Base-by-base conservation (phyloP, 2,888 invertebrate genomes). In the Dasysyrphus albostriatus region DNA sequence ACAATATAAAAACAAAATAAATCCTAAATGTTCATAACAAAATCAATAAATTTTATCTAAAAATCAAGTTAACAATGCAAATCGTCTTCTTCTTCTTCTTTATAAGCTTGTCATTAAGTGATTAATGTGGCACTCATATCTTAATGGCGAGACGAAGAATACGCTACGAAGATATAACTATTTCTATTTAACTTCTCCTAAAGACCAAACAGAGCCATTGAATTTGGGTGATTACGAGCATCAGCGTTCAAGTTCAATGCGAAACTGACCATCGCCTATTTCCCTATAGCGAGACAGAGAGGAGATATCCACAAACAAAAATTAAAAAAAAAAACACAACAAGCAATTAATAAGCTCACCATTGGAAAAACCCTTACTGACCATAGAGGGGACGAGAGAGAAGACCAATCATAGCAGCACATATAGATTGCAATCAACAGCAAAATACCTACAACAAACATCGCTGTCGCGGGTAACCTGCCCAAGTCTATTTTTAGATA, bases 91-190 rank as follows among this genome's bases (percentile, higher is more conserved):
- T 69, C 10, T 49, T 6, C 2, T n/a, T n/a, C n/a, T n/a, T n/a
- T 14, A 2, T 44, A 44, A 67, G 44, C 56, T 63, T 67, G 61
- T 70, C 61, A 54, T 69, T 73, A 47, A 75, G 24, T 63, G 79
- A 79, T 79, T 73, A 61, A 83, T 65, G 56, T 61, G 79, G 79
- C 70, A 47, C 69, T 47, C 54, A 70, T 69, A 79, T 69, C 47
- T 74, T 59, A 54, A 8, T 34, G 44, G 39, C 65, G 65, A 32
- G 19, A 37, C 19, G 58, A 44, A 16, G 19, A 37, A 63, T 3
- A 49, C 67, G 59, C 12, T 54, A 74, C 49, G 47, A 29, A 32
- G 34, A 51, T 49, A 56, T 34, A 6, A 44, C 32, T n/a, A 34
- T 34, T n/a, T 16, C 12, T 51, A 54, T 47, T 51, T 29, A 70